Base-by-base conservation (phyloP, 2,888 invertebrate genomes). In the Drosophila anomelani region DNA sequence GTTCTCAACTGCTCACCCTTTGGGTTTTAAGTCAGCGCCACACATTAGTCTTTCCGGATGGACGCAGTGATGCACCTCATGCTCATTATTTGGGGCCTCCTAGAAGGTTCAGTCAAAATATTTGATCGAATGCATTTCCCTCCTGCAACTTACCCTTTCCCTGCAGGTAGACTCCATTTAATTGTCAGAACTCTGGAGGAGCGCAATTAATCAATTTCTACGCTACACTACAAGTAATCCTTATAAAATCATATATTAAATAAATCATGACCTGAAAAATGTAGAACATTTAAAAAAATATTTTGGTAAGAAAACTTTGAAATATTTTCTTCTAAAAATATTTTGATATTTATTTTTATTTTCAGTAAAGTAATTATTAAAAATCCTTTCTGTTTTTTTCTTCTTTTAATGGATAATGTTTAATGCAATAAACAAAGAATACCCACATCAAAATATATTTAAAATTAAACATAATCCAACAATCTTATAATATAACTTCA, bases 151-250 rank as follows among this genome's bases (percentile, higher is more conserved):
- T 20, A 13, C 34, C 41, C 34, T 39, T 29, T 36, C 17, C n/a
- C 4, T 23, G 44, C 23, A 26, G 47, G 44, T 26, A 17, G 20
- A 29, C 32, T 47, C 29, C 26, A 67, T 38, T 34, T 47, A 32
- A 17, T 36, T 41, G 54, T 53, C 39, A 47, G 49, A 55, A 34
- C 44, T 44, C 44, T 60, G 51, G 74, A 63, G 67, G 54, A 70
- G 63, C 75, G 67, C 60, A 85, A 85, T 85, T 87, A 89, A 87
- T 85, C 85, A 89, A 76, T 72, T 79, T 75, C 39, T 53, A 61
- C 46, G 29, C 39, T 53, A 29, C 58, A 53, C 67, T 6, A 20
- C 0, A 12, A 26, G 10, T 3, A 9, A 32, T 1, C 9, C 32
- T 9, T 38, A 2, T 23, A 6, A n/a, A 17, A 23, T 23, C 23